Evolutionary conservation across 2,113 vertebrate species (phyloP).

Genomic region (Erinaceus europaeus): DNA sequence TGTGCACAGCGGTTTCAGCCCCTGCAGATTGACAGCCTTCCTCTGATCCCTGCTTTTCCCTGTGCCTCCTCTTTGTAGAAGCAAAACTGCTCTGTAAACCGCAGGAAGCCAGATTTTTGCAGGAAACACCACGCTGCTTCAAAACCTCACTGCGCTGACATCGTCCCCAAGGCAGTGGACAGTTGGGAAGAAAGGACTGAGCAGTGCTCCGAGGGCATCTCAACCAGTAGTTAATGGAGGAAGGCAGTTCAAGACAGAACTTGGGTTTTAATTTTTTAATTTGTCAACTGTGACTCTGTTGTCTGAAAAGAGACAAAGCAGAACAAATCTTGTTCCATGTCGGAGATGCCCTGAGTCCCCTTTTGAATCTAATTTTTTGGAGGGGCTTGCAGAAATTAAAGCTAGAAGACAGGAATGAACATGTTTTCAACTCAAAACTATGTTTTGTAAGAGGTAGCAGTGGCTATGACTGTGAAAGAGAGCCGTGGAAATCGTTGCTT

Average conservation of each 20-base stretch:
- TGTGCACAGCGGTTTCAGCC: not conserved
- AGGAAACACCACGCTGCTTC: constrained; percentile 21
- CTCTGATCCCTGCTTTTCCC: not conserved
- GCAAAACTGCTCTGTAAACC: constrained; percentile 24
- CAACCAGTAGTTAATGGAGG: not conserved
- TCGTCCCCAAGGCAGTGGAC: constrained; percentile 30
- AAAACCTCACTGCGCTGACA: constrained; percentile 25
- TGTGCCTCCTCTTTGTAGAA: constrained; percentile 49
- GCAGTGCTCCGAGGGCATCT: not conserved
- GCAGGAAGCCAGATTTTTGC: constrained; percentile 31
- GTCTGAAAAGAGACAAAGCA: not conserved
- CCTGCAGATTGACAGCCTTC: not conserved
- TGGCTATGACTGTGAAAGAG: too few species aligned
- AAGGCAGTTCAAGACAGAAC: not conserved
- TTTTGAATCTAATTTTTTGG: not conserved
- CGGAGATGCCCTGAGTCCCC: not conserved
- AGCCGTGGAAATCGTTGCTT: too few species aligned
- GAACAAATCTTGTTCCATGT: not conserved
- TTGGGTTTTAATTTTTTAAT: constrained; percentile 56
- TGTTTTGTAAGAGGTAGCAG: not conserved
- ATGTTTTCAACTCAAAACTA: not conserved
- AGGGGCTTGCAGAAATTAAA: not conserved
- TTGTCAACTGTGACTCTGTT: not conserved
- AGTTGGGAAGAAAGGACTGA: not conserved
- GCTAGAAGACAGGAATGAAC: not conserved